Base-by-base conservation (phyloP, 2,888 invertebrate genomes). In the Mechanitis messenoides region DNA sequence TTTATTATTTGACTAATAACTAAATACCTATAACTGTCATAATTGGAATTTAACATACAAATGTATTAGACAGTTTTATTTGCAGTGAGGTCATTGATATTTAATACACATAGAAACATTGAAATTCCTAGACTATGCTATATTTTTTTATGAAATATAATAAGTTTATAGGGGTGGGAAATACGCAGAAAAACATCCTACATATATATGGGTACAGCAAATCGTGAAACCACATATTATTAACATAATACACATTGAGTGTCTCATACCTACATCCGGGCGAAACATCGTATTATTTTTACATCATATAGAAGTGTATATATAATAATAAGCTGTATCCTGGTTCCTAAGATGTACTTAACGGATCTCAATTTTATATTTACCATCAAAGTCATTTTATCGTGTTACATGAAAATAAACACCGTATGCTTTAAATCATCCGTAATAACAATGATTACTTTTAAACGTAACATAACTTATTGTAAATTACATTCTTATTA, bases 201-300 rank as follows among this genome's bases (percentile, higher is more conserved):
- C 50, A 50, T 31, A 31, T 59, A 20, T 46, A 47, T 33, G 33
- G 7, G 20, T 42, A 53, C n/a, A 56, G 42, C 33, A 38, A 33
- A 54, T 64, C 68, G 64, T 68, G 62, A 63, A 64, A 68, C 64
- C 68, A 55, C 65, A 67, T 38, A 50, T 55, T 65, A 53, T 62
- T 63, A 62, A 58, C 63, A 61, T 58, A 53, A 63, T 63, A 61
- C 64, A 66, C 31, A 59, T 61, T 59, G 58, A 59, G 50, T 62
- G 63, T 63, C 66, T 68, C 59, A 60, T 64, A 67, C 66, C 64
- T 64, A 73, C 71, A 78, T 80, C 76, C 82, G 83, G 79, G 78
- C 80, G 74, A 73, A 71, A 71, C 69, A 71, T 68, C 70, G 63
- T 68, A 66, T 64, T 74, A 73, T 73, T 76, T 71, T 62, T 69